Base-by-base conservation (phyloP, 2,797 vertebrate species). In the Lepus oiostolus region DNA sequence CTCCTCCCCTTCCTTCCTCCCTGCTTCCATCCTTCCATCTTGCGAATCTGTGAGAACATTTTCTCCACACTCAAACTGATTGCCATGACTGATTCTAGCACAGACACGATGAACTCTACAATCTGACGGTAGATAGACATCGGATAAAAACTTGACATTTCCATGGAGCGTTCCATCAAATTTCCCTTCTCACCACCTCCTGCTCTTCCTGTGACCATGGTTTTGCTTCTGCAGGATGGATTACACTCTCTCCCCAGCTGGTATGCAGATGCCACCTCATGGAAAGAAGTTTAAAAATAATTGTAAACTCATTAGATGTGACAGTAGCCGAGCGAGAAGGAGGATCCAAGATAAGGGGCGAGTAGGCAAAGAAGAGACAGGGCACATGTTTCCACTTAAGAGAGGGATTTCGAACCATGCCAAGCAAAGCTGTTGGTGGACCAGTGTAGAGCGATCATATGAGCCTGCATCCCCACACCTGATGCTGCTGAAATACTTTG, bases 231-330 rank as follows among this genome's bases (percentile, higher is more conserved):
- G 70, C 38, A 88, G 79, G 72, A 38, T 60, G 67, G 68, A 67
- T 94, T 62, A 47, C 7, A 9, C 93, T 96, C 60, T 72, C 22
- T 70, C 83, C 16, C 0, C 21, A 54, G 17, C n/a, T 72, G 92
- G 30, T 74, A 72, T 92, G 62, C 3, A 65, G 52, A 63, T 76
- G 28, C 80, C 87, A 97, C 58, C 89, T 95, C 89, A 94, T 83
- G 95, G 94, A 98, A 97, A 95, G 38, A 95, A 91, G 92, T 95
- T 92, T 95, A 72, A 96, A 96, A 96, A 94, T 93, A 97, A 95
- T 71, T 60, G 32, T 47, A 90, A 68, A n/a, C 80, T 94, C 86
- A 17, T 93, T 89, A 30, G 42, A 97, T 26, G 76, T 80, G 95
- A 90, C 4, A 67, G 21, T 35, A 82, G 84, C 93, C 22, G 16